Evolutionary conservation across 2,113 vertebrate genomes (phyloP).

Genomic region (Pollachius pollachius): DNA sequence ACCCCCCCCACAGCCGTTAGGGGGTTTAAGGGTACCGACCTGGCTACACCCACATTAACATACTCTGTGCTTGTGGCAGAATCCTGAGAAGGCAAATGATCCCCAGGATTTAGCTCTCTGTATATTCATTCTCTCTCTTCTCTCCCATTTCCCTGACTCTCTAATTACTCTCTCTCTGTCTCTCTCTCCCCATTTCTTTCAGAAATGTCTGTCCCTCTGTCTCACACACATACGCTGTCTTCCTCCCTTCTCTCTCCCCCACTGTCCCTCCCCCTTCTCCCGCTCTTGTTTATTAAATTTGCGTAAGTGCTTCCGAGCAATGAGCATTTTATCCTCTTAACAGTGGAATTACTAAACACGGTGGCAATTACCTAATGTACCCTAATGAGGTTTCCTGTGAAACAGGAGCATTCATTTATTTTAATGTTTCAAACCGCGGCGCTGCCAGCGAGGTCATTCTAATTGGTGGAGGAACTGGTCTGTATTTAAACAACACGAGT

Average conservation of each 20-base stretch:
- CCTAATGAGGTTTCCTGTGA: conserved; percentile 79
- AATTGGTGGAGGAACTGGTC: too few relatives aligned
- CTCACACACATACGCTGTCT: too few relatives aligned
- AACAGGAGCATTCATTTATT: conserved; percentile 80
- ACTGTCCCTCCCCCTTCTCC: conserved; percentile 49
- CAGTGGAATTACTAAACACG: conserved; percentile 81
- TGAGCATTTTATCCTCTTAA: conserved; percentile 80
- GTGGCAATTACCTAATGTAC: conserved; percentile 81
- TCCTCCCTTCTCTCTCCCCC: neutral
- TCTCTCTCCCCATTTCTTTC: too few relatives aligned
- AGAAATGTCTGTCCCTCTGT: too few relatives aligned
- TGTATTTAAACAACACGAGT: too few relatives aligned
- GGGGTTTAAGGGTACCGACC: too few relatives aligned
- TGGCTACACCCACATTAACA: conserved; percentile 36
- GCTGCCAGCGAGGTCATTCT: too few relatives aligned
- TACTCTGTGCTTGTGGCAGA: conserved; percentile 44
- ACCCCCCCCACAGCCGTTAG: too few relatives aligned
- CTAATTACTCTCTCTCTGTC: too few relatives aligned
- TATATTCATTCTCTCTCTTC: too few relatives aligned
- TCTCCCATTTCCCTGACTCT: too few relatives aligned
- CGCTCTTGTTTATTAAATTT: conserved; percentile 75
- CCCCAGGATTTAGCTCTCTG: conserved; percentile 30
- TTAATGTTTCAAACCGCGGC: conserved; percentile 55
- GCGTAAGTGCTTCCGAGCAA: conserved; percentile 78
- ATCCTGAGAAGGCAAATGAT: conserved; percentile 54